Conservation (phyloP, 37 sponge, comb jelly and placozoan genomes). For the Chondrilla cf. caribensis region DNA sequence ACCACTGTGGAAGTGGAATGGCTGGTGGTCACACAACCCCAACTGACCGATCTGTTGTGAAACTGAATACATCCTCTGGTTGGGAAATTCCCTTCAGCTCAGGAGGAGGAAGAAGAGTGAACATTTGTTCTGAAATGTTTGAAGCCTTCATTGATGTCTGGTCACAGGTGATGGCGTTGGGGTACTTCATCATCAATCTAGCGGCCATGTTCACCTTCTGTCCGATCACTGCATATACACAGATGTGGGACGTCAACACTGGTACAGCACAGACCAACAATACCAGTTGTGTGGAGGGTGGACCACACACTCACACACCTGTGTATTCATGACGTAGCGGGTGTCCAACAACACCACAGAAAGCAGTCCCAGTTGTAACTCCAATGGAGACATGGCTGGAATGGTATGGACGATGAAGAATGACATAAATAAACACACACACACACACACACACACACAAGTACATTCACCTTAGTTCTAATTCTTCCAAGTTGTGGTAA, state of each 20-base stretch:
- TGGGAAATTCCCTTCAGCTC: slow-evolving; percentile 72
- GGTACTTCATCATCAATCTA: slow-evolving; percentile 89
- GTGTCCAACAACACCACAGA: slow-evolving; percentile 97
- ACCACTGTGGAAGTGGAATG: too few relatives aligned
- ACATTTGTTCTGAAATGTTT: slow-evolving; percentile 46
- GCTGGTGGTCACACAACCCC: too few relatives aligned
- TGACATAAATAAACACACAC: too few relatives aligned
- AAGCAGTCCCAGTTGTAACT: slow-evolving; percentile 86
- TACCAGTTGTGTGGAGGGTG: background rate
- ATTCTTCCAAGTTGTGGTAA: slow-evolving; percentile 34
- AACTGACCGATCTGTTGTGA: slow-evolving; percentile 24
- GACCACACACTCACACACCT: slow-evolving; percentile 38
- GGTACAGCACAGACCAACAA: background rate
- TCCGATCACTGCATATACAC: slow-evolving; percentile 69
- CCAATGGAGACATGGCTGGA: slow-evolving; percentile 71
- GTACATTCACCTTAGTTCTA: slow-evolving; percentile 28
- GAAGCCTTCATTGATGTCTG: slow-evolving; percentile 73
- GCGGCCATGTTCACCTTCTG: slow-evolving; percentile 96
- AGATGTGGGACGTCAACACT: background rate
- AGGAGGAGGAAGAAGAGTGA: slow-evolving; percentile 62
- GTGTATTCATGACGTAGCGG: slow-evolving; percentile 91
- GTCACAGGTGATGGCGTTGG: slow-evolving; percentile 77
- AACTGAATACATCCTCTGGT: slow-evolving; percentile 61
- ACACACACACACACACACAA: too few relatives aligned
- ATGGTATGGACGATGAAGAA: too few relatives aligned